These are phyloP conservation scores for Plebejus argus DNA, from an alignment of 2,888 invertebrate species.

Conservation along the genomic window DNA sequence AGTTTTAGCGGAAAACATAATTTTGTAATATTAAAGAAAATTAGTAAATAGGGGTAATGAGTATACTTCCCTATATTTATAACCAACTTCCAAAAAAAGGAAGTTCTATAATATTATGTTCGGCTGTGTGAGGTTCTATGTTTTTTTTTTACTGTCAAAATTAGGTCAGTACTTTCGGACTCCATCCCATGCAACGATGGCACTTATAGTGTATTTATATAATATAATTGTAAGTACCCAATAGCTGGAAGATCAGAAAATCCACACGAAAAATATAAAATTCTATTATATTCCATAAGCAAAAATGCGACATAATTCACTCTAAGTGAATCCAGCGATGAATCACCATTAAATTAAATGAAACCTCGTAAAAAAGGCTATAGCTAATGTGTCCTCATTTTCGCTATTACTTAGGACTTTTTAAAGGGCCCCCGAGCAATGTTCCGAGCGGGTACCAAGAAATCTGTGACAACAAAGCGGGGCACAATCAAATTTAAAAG, in stretches of 20 bases:
- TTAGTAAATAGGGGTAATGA: too few species aligned
- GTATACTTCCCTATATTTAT: too few species aligned
- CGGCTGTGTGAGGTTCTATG: too few species aligned
- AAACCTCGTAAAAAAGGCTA: constrained; percentile 30
- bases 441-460: constrained; percentile 31
- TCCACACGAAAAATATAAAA: background rate
- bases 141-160: too few species aligned
- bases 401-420: constrained; percentile 35
- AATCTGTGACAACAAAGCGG: constrained; percentile 49
- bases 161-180: too few species aligned
- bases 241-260: background rate
- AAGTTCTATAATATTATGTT: too few species aligned
- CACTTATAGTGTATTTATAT: too few species aligned
- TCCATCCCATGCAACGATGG: too few species aligned
- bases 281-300: background rate
- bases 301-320: constrained; percentile 7
- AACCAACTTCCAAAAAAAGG: too few species aligned
- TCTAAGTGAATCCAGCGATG: constrained; percentile 24
- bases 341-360: constrained; percentile 32
- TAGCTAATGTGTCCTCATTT: constrained; percentile 31
- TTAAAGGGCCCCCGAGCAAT: constrained; percentile 21
- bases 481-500: constrained; percentile 58
- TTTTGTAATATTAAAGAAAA: too few species aligned
- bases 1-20: too few species aligned
- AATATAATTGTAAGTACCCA: too few species aligned